A percentile compares a stretch with the other conserved stretches of the same genome.
Evolutionary conservation across 2,888 invertebrate species (phyloP).

Genomic region (Xanthia icteritia): DNA sequence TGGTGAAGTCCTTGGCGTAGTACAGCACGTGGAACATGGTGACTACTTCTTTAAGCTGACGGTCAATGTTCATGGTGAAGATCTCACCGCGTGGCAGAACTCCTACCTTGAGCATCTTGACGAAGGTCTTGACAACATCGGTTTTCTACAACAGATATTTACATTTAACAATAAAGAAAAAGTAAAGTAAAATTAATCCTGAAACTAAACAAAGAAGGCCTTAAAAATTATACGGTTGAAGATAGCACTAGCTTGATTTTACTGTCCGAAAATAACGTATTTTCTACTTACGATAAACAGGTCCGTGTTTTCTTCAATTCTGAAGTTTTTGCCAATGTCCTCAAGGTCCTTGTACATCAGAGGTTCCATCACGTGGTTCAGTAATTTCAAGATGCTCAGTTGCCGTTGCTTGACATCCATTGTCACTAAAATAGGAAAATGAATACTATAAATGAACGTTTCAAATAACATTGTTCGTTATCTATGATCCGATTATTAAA

Average conservation of each 20-base stretch:
- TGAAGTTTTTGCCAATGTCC: conserved; percentile 83
- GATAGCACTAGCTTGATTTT: neutral
- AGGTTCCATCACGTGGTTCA: conserved; percentile 89
- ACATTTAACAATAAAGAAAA: neutral
- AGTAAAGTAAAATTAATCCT: neutral
- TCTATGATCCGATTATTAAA: neutral
- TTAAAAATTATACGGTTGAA: neutral
- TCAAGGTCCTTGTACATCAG: conserved; percentile 86
- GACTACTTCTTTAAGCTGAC: conserved; percentile 88
- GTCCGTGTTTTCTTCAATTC: conserved; percentile 83
- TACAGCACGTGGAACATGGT: conserved; percentile 89
- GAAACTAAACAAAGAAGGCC: no score
- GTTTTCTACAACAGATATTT: conserved; percentile 83
- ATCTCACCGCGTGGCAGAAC: conserved; percentile 90
- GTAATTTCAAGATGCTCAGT: conserved; percentile 86
- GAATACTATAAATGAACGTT: neutral
- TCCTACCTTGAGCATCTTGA: conserved; percentile 88
- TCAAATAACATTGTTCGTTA: neutral
- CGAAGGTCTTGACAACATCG: conserved; percentile 90
- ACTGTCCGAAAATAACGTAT: neutral
- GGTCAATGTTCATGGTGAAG: conserved; percentile 87
- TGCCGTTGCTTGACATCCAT: conserved; percentile 85
- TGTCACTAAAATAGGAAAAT: conserved; percentile 76
- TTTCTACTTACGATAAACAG: conserved; percentile 44
- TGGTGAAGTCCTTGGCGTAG: conserved; percentile 88